Evolutionary conservation across 1,140 invertebrate genomes (phyloP), one percentile per base, ranked within the genome.

Genomic region (Diabrotica undecimpunctata): DNA sequence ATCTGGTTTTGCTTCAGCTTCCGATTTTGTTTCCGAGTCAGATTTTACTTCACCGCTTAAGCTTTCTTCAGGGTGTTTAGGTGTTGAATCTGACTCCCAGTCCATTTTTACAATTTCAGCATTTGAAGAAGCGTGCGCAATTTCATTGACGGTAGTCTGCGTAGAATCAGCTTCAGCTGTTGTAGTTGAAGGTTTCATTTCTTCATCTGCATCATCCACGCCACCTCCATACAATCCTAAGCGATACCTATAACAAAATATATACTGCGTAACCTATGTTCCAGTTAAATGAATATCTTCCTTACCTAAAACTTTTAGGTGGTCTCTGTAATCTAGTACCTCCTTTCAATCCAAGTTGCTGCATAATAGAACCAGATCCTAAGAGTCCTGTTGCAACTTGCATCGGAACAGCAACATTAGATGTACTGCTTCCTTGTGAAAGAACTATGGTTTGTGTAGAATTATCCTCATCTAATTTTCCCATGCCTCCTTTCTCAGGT

Each of bases 331-430:
- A 39, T 62, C 9, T 54, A 13, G 66, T 59, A 50, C 78, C 78
- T n/a, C 78, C 78, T 70, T 77, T 78, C 9, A 79, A 66, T 14
- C 73, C 73, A 11, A 75, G 39, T 66, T 73, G 69, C 10, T 61
- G 53, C 50, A 68, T 66, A 39, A 62, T 54, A 0, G 46, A 38
- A 54, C 54, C 68, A 12, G 73, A 74, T 41, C 74, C 76, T 55
- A 72, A 65, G 13, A 75, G 65, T 9, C 72, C 73, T 7, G 56
- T 50, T 2, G 67, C 58, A 2, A 65, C 50, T 35, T 68, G 56
- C 52, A 69, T 50, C 5, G 70, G 60, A 55, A 63, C 55, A 12
- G 54, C 46, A 50, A 74, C 69, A 11, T 46, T 8, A 4, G 58
- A 62, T 36, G 51, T 8, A 38, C 50, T 25, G 8, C 39, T 52